phyloP scores from a whole-genome alignment of 2,113 vertebrate species.

The Tyrannus savana region DNA sequence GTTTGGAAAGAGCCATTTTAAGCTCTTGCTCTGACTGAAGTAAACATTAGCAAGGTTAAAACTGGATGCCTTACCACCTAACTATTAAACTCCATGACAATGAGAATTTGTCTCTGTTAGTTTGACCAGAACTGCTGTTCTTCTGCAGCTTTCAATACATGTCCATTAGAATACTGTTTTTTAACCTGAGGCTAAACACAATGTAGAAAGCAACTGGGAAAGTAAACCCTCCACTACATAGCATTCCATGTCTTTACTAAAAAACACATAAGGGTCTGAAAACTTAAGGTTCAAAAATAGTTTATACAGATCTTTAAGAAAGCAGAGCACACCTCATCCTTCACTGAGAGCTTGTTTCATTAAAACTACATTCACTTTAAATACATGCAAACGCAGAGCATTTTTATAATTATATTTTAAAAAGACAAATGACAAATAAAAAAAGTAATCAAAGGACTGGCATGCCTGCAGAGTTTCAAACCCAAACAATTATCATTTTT shows the following conservation, averaged over 20 bases:
- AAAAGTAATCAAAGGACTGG: neutral
- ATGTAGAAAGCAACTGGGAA: neutral
- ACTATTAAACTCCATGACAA: neutral
- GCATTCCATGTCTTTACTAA: neutral
- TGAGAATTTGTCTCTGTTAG: neutral
- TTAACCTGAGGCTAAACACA: neutral
- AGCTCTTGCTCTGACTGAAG: neutral
- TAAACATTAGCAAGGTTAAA: neutral
- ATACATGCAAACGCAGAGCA: fast-evolving
- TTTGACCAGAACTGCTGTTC: neutral
- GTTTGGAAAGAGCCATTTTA: neutral
- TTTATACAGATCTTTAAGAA: neutral
- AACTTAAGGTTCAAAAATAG: neutral
- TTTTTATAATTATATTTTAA: neutral
- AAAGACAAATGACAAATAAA: neutral
- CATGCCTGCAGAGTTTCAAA: neutral
- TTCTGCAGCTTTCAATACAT: neutral
- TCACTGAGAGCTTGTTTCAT: neutral
- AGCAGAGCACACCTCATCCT: neutral
- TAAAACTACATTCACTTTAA: neutral
- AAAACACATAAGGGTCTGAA: neutral
- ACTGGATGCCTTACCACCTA: neutral
- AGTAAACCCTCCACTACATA: neutral
- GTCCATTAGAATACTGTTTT: neutral
- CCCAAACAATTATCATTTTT: neutral